Conservation (phyloP, 2,888 invertebrate species). For the Abscondita cerata region DNA sequence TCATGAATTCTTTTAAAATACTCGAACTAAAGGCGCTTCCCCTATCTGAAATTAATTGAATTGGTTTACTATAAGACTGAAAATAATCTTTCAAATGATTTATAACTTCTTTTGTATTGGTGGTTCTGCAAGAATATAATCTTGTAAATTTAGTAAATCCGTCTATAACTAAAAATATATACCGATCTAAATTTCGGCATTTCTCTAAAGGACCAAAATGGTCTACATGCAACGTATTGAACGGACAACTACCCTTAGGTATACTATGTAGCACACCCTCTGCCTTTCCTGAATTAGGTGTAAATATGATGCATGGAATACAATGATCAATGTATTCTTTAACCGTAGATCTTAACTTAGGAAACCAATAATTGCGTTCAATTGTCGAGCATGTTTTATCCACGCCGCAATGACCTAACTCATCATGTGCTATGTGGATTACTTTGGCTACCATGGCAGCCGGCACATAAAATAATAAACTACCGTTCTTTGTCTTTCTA, state of each 20-base stretch:
- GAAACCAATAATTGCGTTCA: conserved; percentile 13
- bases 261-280: conserved; percentile 10
- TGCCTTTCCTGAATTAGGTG: neutral
- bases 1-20: conserved; percentile 40
- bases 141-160: no score
- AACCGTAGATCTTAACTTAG: no score
- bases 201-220: no score
- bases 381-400: neutral
- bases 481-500: conserved; percentile 9
- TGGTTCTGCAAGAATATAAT: conserved; percentile 7
- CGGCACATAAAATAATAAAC: conserved; percentile 39
- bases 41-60: conserved; percentile 42
- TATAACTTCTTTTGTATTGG: conserved; percentile 4
- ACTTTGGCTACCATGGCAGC: conserved; percentile 40
- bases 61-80: conserved; percentile 30
- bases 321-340: conserved; percentile 5
- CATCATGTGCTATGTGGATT: conserved; percentile 42
- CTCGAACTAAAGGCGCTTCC: conserved; percentile 44
- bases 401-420: conserved; percentile 45
- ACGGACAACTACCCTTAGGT: conserved; percentile 9
- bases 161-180: no score
- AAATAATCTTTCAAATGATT: conserved; percentile 12
- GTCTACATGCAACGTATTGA: conserved; percentile 8
- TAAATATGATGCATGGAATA: conserved; percentile 10
- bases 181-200: neutral